Conservation (phyloP, 1,140 invertebrate species). For the Semibalanus balanoides region DNA sequence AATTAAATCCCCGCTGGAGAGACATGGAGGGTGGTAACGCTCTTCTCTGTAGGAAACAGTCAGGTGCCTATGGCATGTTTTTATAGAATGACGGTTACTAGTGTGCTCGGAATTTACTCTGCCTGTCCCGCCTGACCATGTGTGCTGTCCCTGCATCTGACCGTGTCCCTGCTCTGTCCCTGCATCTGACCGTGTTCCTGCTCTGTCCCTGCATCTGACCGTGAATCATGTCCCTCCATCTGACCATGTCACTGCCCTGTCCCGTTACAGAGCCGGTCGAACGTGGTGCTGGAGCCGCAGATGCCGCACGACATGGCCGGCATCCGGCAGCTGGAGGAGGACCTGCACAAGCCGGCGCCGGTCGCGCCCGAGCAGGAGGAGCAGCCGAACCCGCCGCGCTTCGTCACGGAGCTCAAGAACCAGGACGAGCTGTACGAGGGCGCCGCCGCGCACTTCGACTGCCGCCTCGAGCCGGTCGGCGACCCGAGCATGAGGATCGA, state of each 20-base stretch:
- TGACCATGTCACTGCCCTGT: background rate
- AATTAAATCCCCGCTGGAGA: too few species aligned
- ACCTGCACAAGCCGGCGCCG: slow-evolving; percentile 72
- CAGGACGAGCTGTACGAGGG: slow-evolving; percentile 45
- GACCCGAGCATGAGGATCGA: slow-evolving; percentile 80
- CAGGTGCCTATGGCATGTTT: too few species aligned
- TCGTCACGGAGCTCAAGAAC: slow-evolving; percentile 58
- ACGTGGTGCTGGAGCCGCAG: slow-evolving; percentile 80
- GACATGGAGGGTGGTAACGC: too few species aligned
- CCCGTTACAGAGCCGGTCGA: slow-evolving; percentile 40
- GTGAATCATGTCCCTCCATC: too few species aligned
- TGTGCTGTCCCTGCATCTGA: too few species aligned
- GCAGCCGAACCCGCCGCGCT: slow-evolving; percentile 65
- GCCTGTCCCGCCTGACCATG: too few species aligned
- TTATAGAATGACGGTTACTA: too few species aligned
- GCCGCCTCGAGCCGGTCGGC: slow-evolving; percentile 68
- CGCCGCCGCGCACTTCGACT: slow-evolving; percentile 78
- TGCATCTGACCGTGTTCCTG: too few species aligned
- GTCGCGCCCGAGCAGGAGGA: slow-evolving; percentile 62
- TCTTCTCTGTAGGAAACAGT: too few species aligned
- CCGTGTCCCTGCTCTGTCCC: too few species aligned
- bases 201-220: too few species aligned
- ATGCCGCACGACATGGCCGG: slow-evolving; percentile 67
- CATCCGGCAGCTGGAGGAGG: slow-evolving; percentile 77
- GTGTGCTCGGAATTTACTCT: too few species aligned